Percentiles rank a stretch among this genome's conserved stretches.
Evolutionary conservation across 2,888 invertebrate species (phyloP).

Genomic region (Folsomia manolachei): DNA sequence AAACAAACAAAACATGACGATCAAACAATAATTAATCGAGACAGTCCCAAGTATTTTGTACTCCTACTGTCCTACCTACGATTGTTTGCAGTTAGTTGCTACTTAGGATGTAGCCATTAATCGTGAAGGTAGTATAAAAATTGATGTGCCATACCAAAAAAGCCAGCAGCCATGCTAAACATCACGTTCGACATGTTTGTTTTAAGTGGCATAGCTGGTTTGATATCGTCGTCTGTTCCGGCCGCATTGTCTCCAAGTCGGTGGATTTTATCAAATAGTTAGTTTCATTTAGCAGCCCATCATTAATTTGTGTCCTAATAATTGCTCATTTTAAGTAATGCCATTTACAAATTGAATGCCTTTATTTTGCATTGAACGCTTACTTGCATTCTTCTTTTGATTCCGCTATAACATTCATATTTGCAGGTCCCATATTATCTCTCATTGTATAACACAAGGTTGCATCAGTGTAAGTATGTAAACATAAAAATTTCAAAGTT

Average conservation of each 20-base stretch:
- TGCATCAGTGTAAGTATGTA: not conserved
- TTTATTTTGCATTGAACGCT: not conserved
- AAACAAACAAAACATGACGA: conserved; percentile 1
- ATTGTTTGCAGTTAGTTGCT: too few species aligned
- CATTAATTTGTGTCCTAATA: not conserved
- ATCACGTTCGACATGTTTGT: not conserved
- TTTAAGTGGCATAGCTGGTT: not conserved
- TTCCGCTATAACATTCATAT: not conserved
- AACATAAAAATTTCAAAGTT: not conserved
- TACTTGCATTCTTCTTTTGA: not conserved
- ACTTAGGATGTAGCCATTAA: not conserved
- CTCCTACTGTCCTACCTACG: not conserved
- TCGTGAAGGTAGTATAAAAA: not conserved
- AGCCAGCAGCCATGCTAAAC: not conserved
- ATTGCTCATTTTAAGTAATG: not conserved
- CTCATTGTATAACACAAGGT: not conserved
- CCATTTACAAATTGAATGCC: not conserved
- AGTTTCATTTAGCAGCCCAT: too few species aligned
- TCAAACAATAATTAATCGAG: not conserved
- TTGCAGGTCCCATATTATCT: too few species aligned
- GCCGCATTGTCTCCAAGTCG: too few species aligned
- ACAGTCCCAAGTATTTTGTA: not conserved
- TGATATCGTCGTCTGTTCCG: too few species aligned
- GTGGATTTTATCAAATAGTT: too few species aligned
- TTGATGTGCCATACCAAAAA: not conserved